phyloP scores from a whole-genome alignment of 1,140 invertebrate genomes.

The Meloidogyne hapla region DNA sequence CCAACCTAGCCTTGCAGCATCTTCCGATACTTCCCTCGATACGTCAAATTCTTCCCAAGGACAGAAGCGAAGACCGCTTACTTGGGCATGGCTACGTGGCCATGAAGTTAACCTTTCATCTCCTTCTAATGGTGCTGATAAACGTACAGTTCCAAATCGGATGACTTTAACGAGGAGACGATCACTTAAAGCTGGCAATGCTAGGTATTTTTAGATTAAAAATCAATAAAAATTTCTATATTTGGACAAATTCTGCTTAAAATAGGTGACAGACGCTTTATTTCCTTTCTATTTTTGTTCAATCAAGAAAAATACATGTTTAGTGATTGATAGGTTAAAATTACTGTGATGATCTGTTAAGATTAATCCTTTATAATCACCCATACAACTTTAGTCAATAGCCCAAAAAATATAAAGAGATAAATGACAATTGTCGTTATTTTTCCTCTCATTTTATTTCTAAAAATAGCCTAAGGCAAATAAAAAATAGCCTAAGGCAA shows the following conservation, averaged over 20 bases:
- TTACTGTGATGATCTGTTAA: not conserved
- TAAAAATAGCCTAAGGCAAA: too few species aligned
- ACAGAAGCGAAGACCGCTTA: conserved; percentile 20
- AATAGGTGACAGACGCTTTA: too few species aligned
- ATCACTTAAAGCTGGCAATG: conserved; percentile 11
- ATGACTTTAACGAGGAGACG: conserved; percentile 6
- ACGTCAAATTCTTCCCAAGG: not conserved
- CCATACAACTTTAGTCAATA: too few species aligned
- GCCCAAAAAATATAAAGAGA: too few species aligned
- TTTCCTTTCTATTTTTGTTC: not conserved
- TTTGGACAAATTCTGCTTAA: not conserved
- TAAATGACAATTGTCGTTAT: too few species aligned
- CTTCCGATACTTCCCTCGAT: not conserved
- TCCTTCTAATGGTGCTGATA: not conserved
- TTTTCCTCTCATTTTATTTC: too few species aligned
- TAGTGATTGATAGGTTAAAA: not conserved
- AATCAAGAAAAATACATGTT: not conserved
- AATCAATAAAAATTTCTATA: not conserved
- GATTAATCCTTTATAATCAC: not conserved
- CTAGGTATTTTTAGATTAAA: not conserved
- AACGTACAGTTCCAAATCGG: not conserved
- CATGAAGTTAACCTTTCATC: conserved; percentile 23
- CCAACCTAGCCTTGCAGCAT: not conserved
- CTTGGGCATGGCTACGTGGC: conserved; percentile 25
- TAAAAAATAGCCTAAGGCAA: too few species aligned